A percentile compares a stretch with the other conserved stretches of the same genome.
These are phyloP conservation scores for Netta rufina DNA, from an alignment of 2,797 vertebrate genomes.

Conservation along the genomic window DNA sequence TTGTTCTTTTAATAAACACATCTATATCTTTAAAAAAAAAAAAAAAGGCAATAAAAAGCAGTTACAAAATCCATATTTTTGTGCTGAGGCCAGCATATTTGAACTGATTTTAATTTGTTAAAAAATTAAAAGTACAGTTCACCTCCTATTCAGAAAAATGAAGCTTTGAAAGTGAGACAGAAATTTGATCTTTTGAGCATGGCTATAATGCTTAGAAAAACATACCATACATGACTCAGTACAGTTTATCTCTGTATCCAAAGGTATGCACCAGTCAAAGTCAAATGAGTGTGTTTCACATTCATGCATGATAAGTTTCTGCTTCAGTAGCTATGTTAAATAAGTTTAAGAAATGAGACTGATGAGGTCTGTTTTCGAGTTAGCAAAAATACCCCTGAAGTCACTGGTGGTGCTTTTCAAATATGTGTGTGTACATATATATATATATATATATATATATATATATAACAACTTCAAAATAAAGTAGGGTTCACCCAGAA, in stretches of 20 bases:
- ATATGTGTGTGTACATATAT: no score
- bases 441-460: no score
- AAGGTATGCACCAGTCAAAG: conserved; percentile 8
- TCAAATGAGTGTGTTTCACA: conserved; percentile 31
- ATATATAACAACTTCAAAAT: neutral
- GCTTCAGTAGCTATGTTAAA: conserved; percentile 34
- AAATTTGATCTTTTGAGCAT: conserved; percentile 36
- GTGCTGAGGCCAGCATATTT: conserved; percentile 8
- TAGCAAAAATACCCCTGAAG: neutral
- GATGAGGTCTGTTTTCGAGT: neutral
- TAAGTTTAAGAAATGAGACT: neutral
- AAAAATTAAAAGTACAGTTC: conserved; percentile 56
- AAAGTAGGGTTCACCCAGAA: neutral
- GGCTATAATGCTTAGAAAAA: conserved; percentile 58
- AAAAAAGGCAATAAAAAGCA: conserved; percentile 2
- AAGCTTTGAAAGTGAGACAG: conserved; percentile 59
- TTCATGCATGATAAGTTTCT: conserved; percentile 26
- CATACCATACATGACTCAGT: conserved; percentile 26
- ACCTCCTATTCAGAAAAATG: conserved; percentile 26
- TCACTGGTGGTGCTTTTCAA: neutral
- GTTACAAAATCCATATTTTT: neutral
- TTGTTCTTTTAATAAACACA: neutral
- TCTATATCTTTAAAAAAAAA: neutral
- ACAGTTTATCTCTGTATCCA: conserved; percentile 52
- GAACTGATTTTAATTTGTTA: conserved; percentile 44